These are phyloP conservation scores for Pogonus chalceus DNA, from an alignment of 1,140 invertebrate species.

Conservation along the genomic window DNA sequence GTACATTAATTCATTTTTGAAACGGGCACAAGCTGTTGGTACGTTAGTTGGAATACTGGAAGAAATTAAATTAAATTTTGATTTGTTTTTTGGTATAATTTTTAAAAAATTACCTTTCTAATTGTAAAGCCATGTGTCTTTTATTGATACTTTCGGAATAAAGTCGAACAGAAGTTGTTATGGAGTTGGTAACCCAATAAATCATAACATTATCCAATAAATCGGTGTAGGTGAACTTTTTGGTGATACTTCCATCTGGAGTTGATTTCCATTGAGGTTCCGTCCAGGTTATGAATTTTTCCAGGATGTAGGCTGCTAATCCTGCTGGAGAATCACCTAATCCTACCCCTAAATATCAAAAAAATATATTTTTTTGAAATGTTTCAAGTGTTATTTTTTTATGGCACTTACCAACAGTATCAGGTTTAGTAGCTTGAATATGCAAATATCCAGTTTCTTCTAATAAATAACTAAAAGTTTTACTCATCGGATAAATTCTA, in stretches of 20 bases:
- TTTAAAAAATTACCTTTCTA: slow-evolving; percentile 39
- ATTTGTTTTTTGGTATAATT: neutral
- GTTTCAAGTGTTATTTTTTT: slow-evolving; percentile 17
- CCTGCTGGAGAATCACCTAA: slow-evolving; percentile 59
- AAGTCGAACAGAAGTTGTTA: slow-evolving; percentile 64
- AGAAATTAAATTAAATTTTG: slow-evolving; percentile 15
- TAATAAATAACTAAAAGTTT: slow-evolving; percentile 40
- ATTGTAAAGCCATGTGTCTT: slow-evolving; percentile 29
- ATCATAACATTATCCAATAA: slow-evolving; percentile 82
- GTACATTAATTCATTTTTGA: slow-evolving; percentile 50
- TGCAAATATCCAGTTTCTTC: slow-evolving; percentile 70
- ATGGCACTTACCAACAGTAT: slow-evolving; percentile 66
- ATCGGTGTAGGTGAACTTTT: slow-evolving; percentile 57
- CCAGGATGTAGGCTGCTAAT: slow-evolving; percentile 71
- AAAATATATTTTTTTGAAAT: neutral
- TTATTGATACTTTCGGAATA: slow-evolving; percentile 56
- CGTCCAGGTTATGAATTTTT: slow-evolving; percentile 73
- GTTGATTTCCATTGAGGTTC: slow-evolving; percentile 44
- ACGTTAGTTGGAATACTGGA: slow-evolving; percentile 49
- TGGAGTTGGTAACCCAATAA: slow-evolving; percentile 70
- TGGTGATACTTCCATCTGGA: slow-evolving; percentile 60
- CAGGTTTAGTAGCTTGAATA: slow-evolving; percentile 81
- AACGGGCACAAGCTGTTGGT: slow-evolving; percentile 52
- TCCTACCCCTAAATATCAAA: slow-evolving; percentile 42
- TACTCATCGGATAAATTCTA: slow-evolving; percentile 50